Conservation (phyloP, 2,113 vertebrate species). For the Xyrauchen texanus region DNA sequence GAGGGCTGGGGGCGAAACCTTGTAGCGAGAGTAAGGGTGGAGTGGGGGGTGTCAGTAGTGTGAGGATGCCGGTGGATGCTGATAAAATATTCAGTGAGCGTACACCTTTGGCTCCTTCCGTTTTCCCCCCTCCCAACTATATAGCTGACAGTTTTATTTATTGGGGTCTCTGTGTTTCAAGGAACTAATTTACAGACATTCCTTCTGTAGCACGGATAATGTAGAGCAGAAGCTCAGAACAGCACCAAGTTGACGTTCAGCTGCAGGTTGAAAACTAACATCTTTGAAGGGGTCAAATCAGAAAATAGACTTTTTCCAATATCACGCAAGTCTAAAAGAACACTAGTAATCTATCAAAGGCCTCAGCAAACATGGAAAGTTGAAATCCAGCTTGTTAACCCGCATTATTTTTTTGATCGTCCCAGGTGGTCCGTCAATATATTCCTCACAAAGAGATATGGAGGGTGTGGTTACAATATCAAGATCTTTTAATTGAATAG, state of each 20-base stretch:
- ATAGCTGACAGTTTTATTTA: conserved; percentile 76
- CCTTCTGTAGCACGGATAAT: too few species aligned
- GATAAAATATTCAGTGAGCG: conserved; percentile 83
- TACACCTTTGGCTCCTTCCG: conserved; percentile 67
- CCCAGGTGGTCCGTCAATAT: conserved; percentile 58
- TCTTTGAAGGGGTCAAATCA: conserved; percentile 49
- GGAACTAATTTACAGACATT: conserved; percentile 72
- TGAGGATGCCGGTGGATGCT: conserved; percentile 60
- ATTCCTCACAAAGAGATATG: conserved; percentile 50
- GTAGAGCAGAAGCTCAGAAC: conserved; percentile 63
- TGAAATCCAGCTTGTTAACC: conserved; percentile 26
- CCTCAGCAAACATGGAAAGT: too few species aligned
- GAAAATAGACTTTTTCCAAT: conserved; percentile 48
- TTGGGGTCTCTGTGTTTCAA: conserved; percentile 79
- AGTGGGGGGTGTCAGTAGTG: neutral
- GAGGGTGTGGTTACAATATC: conserved; percentile 66
- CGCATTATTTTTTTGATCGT: conserved; percentile 62
- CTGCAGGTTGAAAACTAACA: conserved; percentile 66
- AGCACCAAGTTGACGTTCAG: conserved; percentile 62
- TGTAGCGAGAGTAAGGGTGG: conserved; percentile 61
- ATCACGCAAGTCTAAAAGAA: conserved; percentile 22
- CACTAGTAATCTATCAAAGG: conserved; percentile 54
- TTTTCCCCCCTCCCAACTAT: conserved; percentile 53
- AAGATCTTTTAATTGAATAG: conserved; percentile 63
- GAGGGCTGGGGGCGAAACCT: conserved; percentile 38